Evolutionary conservation across 2,797 vertebrate genomes (phyloP).

Genomic region (Sebastes cheni): DNA sequence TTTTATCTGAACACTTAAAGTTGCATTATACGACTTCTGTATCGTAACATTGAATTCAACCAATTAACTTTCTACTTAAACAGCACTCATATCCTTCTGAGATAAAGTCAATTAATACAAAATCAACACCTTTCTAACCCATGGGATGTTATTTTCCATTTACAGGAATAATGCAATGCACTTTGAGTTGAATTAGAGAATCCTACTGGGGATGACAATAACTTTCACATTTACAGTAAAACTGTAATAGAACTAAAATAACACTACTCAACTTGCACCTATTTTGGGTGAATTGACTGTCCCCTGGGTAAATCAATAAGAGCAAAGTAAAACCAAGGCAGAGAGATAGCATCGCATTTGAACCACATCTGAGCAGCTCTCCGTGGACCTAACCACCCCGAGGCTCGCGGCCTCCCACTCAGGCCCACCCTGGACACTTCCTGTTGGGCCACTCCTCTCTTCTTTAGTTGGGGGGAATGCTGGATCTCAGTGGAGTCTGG

Average conservation of each 20-base stretch:
- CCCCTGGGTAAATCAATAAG: slow-evolving; percentile 39
- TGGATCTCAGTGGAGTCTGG: slow-evolving; percentile 48
- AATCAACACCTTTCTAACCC: neutral
- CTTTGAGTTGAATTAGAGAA: neutral
- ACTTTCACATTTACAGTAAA: neutral
- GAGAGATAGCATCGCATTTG: slow-evolving; percentile 69
- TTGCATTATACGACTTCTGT: neutral
- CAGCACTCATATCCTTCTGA: neutral
- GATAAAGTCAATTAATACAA: neutral
- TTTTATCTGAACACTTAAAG: neutral
- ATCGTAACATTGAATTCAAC: neutral
- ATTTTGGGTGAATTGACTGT: slow-evolving; percentile 32
- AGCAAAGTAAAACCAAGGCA: neutral
- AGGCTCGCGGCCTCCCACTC: slow-evolving; percentile 36
- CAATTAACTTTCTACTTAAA: neutral
- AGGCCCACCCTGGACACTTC: slow-evolving; percentile 75
- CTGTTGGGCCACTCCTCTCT: slow-evolving; percentile 67
- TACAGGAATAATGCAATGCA: neutral
- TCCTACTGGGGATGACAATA: neutral
- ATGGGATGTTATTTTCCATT: neutral
- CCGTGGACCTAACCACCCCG: slow-evolving; percentile 49
- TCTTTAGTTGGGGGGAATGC: slow-evolving; percentile 50
- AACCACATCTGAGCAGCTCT: slow-evolving; percentile 60
- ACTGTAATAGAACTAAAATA: slow-evolving; percentile 15
- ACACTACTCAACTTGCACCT: neutral